Base-by-base conservation (phyloP, 2,797 vertebrate genomes). In the Ispidina picta region DNA sequence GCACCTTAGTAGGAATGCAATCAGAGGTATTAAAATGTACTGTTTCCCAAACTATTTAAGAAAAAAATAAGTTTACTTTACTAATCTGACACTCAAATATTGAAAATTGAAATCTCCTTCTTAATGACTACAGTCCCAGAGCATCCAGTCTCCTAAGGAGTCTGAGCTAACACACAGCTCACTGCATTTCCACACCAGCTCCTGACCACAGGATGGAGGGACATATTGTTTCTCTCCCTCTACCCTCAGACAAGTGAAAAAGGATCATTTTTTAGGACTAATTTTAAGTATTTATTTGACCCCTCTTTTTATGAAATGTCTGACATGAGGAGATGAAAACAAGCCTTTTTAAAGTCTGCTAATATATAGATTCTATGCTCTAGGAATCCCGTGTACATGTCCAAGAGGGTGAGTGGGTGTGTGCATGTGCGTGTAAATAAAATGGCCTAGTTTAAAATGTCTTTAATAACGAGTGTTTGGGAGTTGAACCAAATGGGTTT, bases 371-470 rank as follows among this genome's bases (percentile, higher is more conserved):
- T n/a, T 51, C 43, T 37, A 84, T 92, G 6, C 41, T 59, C 23
- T 18, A 35, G 39, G 43, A 84, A 77, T 25, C 19, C 37, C 72
- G 31, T 17, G 17, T 12, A 29, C 54, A 25, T 28, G 58, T 56
- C 22, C 56, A 15, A 66, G 62, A 58, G 44, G 28, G n/a, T 6
- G 72, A 86, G 85, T 49, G 69, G 52, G 41, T 41, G 75, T 58
- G 72, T 58, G 80, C 33, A 48, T 77, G 51, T 77, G 51, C 28
- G 82, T 43, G 77, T 79, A 89, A 93, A 84, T 92, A 91, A 92
- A 91, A 93, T 84, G 88, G 81, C 91, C 93, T 86, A 72, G 77
- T 92, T 95, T 89, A 62, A 83, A 89, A 83, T 21, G 65, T 69
- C 82, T 83, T 86, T 91, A 91, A 86, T 48, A 91, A 35, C 83